These are phyloP conservation scores for Lacerta viridis DNA, from an alignment of 2,797 vertebrate species.

Conservation along the genomic window DNA sequence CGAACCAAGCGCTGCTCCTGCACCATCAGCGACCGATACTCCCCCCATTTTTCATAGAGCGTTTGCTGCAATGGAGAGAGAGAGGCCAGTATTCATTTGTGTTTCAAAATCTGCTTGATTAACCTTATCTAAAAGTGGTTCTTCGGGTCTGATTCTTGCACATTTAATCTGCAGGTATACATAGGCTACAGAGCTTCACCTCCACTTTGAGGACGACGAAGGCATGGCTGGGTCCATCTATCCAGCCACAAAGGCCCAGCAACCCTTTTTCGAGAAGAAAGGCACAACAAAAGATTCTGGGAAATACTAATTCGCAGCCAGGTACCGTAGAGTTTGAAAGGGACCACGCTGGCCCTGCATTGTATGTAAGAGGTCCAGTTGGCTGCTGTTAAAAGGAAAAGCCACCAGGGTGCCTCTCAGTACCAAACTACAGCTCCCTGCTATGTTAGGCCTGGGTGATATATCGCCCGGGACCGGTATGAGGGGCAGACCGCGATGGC, in stretches of 20 bases:
- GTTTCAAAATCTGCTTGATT: background rate
- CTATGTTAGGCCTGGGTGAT: no score
- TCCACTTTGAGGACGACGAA: no score
- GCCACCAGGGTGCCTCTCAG: background rate
- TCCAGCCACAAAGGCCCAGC: no score
- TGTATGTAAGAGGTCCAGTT: background rate
- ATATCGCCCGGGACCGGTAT: no score
- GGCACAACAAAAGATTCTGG: background rate
- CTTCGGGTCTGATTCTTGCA: background rate
- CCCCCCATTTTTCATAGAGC: conserved; percentile 96
- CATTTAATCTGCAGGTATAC: background rate
- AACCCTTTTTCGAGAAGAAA: no score
- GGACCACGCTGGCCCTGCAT: background rate
- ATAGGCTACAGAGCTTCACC: background rate
- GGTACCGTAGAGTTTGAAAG: background rate
- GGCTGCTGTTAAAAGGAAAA: background rate
- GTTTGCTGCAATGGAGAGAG: conserved; percentile 88
- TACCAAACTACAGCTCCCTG: background rate
- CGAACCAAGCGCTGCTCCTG: conserved; percentile 94
- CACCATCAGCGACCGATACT: conserved; percentile 93
- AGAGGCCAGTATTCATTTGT: background rate
- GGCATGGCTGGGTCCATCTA: no score
- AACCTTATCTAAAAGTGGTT: background rate
- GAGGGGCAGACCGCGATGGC: no score
- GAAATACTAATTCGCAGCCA: background rate